These are phyloP conservation scores for Colinus virginianus DNA, from an alignment of 2,113 vertebrate genomes.

Conservation along the genomic window DNA sequence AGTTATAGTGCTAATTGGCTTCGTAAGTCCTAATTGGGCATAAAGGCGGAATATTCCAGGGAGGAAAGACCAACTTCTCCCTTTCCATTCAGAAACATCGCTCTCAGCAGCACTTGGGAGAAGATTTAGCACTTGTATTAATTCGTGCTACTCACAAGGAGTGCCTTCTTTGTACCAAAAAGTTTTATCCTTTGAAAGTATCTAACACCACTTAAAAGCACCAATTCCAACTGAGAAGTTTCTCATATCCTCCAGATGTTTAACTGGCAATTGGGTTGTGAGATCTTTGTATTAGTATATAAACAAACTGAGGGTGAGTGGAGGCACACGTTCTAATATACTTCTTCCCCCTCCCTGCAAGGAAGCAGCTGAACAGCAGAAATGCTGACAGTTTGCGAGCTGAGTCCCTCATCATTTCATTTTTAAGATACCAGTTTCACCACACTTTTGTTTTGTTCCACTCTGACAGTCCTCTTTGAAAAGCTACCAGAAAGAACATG, in stretches of 20 bases:
- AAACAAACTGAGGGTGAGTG: neutral
- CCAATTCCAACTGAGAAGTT: neutral
- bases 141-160: neutral
- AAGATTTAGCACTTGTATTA: neutral
- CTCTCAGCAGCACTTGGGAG: neutral
- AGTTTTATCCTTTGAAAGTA: neutral
- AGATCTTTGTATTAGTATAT: neutral
- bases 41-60: neutral
- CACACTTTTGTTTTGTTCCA: too few species aligned
- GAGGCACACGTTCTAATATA: neutral
- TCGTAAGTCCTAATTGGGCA: neutral
- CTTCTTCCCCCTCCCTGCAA: neutral
- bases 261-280: neutral
- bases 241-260: neutral
- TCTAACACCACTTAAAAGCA: neutral
- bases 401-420: neutral
- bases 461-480: neutral
- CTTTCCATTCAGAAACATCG: neutral
- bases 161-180: neutral
- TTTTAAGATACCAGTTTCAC: neutral
- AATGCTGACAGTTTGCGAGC: neutral
- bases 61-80: neutral
- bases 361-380: neutral
- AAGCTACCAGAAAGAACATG: neutral
- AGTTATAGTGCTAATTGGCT: conserved; percentile 21